phyloP scores from a whole-genome alignment of 2,888 invertebrate species.

The Volucella zonaria region DNA sequence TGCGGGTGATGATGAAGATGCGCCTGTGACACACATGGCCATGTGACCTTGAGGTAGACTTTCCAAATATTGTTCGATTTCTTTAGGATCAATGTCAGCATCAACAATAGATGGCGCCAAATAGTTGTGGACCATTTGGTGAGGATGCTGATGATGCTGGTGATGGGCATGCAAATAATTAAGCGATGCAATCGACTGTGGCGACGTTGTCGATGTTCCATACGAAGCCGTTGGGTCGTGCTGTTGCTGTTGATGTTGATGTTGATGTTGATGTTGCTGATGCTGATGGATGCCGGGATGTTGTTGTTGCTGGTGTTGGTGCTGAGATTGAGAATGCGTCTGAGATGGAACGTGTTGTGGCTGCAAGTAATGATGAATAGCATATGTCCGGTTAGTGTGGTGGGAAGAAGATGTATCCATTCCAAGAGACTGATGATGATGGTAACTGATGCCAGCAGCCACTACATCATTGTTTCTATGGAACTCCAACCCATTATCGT shows the following conservation, averaged over 20 bases:
- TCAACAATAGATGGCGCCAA: constrained; percentile 71
- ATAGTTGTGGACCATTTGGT: constrained; percentile 70
- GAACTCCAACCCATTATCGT: constrained; percentile 64
- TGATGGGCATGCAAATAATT: constrained; percentile 79
- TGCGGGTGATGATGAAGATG: constrained; percentile 63
- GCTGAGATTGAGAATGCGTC: constrained; percentile 65
- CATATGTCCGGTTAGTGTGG: constrained; percentile 65
- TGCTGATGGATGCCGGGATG: constrained; percentile 48
- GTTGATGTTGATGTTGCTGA: constrained; percentile 48
- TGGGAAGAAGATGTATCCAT: constrained; percentile 59
- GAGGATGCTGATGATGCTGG: constrained; percentile 49
- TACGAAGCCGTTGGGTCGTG: constrained; percentile 67
- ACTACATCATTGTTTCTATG: constrained; percentile 59
- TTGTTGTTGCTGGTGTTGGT: constrained; percentile 61
- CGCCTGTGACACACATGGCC: constrained; percentile 63
- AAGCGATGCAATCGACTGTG: constrained; percentile 80
- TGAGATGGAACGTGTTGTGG: constrained; percentile 63
- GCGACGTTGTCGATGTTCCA: constrained; percentile 75
- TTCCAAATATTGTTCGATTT: constrained; percentile 83
- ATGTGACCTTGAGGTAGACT: constrained; percentile 79
- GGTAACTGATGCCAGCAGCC: constrained; percentile 54
- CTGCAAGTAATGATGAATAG: constrained; percentile 72
- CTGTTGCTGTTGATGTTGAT: constrained; percentile 44
- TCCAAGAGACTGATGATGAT: constrained; percentile 62
- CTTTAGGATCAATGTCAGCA: constrained; percentile 81